These are phyloP conservation scores for Pseudorhombus dupliciocellatus DNA, from an alignment of 2,113 vertebrate genomes.

Conservation along the genomic window DNA sequence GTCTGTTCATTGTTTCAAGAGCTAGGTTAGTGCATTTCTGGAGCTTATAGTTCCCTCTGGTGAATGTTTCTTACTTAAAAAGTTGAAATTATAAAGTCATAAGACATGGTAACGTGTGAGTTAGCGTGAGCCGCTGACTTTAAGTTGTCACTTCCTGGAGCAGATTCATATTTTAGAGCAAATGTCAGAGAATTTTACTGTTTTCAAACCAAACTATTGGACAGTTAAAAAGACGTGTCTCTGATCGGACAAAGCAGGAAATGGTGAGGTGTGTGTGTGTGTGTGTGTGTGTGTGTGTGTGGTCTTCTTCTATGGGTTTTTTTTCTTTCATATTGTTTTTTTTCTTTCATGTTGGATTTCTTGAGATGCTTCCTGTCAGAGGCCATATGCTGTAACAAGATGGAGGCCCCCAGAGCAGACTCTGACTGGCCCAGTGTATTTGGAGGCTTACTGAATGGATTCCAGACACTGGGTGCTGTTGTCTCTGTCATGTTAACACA, in stretches of 20 bases:
- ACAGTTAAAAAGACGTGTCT: not conserved
- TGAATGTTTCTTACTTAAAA: too few species aligned
- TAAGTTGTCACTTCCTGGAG: too few species aligned
- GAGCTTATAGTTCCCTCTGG: too few species aligned
- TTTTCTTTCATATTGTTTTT: conserved; percentile 14
- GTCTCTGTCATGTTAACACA: conserved; percentile 41
- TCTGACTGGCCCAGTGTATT: conserved; percentile 8
- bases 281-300: not conserved
- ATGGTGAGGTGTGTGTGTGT: conserved; percentile 11
- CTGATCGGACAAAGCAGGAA: conserved; percentile 37
- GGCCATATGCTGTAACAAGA: conserved; percentile 11
- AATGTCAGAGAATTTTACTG: too few species aligned
- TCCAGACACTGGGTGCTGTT: conserved; percentile 46
- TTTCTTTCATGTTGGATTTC: conserved; percentile 20
- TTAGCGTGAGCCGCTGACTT: too few species aligned
- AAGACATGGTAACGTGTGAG: not conserved
- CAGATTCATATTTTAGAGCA: too few species aligned
- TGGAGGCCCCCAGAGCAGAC: not conserved
- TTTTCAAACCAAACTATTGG: not conserved
- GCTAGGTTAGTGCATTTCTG: too few species aligned
- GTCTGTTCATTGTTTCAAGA: not conserved
- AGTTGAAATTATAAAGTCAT: too few species aligned
- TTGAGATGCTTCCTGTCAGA: not conserved
- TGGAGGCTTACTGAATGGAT: conserved; percentile 26
- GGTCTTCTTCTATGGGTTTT: not conserved